Evolutionary conservation across 2,797 vertebrate genomes (phyloP).

Genomic region (Notamacropus eugenii): DNA sequence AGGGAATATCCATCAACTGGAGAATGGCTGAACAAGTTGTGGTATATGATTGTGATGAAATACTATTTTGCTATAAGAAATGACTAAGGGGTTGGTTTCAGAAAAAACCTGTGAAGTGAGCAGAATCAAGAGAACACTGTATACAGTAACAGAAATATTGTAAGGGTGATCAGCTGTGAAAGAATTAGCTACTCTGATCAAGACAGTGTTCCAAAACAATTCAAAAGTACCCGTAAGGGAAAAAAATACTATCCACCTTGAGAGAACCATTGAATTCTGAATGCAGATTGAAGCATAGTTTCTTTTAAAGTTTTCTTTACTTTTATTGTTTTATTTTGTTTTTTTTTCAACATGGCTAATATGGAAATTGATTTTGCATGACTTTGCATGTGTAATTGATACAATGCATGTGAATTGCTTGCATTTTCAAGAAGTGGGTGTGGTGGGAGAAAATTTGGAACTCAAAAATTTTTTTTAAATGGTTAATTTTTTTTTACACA

Average conservation of each 20-base stretch:
- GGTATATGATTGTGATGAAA: neutral
- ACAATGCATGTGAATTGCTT: neutral
- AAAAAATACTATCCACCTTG: neutral
- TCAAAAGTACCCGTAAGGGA: neutral
- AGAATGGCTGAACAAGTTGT: neutral
- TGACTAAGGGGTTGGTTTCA: neutral
- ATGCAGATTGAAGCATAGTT: neutral
- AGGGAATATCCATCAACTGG: neutral
- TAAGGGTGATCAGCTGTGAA: neutral
- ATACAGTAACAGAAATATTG: neutral
- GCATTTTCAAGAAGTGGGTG: neutral
- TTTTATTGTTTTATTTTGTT: neutral
- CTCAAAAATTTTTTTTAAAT: neutral
- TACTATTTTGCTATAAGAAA: neutral
- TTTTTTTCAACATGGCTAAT: neutral
- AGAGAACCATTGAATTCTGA: neutral
- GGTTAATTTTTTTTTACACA: neutral
- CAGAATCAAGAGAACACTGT: neutral
- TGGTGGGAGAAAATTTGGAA: neutral
- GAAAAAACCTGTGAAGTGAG: neutral
- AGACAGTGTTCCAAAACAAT: neutral
- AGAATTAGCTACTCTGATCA: neutral
- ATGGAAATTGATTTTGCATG: neutral
- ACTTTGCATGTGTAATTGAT: neutral
- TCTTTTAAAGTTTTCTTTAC: neutral